Base-by-base conservation (phyloP, 2,797 vertebrate genomes). In the Sebastes goodei region DNA sequence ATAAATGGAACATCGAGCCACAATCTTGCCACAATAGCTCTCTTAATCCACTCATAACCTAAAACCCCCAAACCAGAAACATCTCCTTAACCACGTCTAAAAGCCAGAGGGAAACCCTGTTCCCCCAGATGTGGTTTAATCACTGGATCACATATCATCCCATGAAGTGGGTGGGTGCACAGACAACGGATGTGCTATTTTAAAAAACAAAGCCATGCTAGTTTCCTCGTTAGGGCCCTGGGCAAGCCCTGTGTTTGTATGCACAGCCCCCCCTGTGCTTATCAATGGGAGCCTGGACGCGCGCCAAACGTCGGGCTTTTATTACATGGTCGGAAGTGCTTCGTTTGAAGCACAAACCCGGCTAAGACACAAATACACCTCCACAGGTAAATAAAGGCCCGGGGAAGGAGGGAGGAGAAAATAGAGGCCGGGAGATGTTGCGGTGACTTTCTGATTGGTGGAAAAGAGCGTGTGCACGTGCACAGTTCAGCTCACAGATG, bases 311-410 rank as follows among this genome's bases (percentile, higher is more conserved):
- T 70, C 82, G 74, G 74, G 65, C 81, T 89, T 92, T 88, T 83
- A 92, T 91, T 90, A 90, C 87, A 84, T 76, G 80, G 75, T 85
- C 59, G 64, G 83, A 90, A 86, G 81, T 76, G 77, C 78, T 85
- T 80, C 27, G 57, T 88, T 87, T 88, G 85, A 91, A 86, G 78
- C 76, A 74, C 23, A 66, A 64, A 66, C 69, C 61, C 46, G 33
- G 69, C 81, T 84, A 21, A 59, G 81, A 82, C 88, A 89, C 72
- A 84, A 89, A 87, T 66, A 68, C 85, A 89, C 88, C 87, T 87
- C 79, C 76, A 73, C 81, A 91, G 87, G 91, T 91, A 93, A 93
- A 91, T 83, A 93, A 69, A 84, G 55, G 73, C 56, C 62, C 0
- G 4, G 10, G 17, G 84, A 8, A 25, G 64, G 23, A 32, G 49